These are phyloP conservation scores for Oncorhynchus nerka DNA, from an alignment of 2,113 vertebrate species.

Conservation along the genomic window DNA sequence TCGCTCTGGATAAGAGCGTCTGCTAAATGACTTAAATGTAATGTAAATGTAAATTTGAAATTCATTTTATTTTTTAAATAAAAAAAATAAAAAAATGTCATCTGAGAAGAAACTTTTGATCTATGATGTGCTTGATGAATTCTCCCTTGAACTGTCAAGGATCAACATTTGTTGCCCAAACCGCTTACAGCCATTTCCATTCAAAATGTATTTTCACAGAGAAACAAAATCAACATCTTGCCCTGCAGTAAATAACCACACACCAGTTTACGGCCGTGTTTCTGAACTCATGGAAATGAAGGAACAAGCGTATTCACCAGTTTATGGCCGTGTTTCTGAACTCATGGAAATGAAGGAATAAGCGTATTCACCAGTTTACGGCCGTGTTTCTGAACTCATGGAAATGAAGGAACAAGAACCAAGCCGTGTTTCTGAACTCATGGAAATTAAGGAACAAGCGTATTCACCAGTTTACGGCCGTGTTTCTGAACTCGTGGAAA, in stretches of 20 bases:
- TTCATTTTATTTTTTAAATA: constrained; percentile 16
- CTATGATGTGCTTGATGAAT: constrained; percentile 37
- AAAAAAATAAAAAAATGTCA: neutral
- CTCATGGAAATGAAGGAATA: neutral
- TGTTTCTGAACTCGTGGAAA: neutral
- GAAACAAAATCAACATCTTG: constrained; percentile 6
- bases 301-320: neutral
- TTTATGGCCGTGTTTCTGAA: neutral
- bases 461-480: neutral
- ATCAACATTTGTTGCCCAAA: constrained; percentile 7
- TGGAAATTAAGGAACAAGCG: neutral
- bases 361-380: neutral
- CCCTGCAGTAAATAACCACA: neutral
- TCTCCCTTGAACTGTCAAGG: neutral
- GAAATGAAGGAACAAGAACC: neutral
- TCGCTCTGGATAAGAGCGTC: no score
- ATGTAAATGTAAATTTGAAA: no score
- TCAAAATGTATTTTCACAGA: constrained; percentile 27
- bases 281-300: neutral
- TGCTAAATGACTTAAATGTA: no score
- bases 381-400: neutral
- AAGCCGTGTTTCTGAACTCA: neutral
- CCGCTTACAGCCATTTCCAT: no score
- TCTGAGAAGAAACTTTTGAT: constrained; percentile 40
- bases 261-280: neutral